A percentile compares a stretch with the other conserved stretches of the same genome.
Conservation (phyloP, 1,140 invertebrate species). For the Ephestia elutella region DNA sequence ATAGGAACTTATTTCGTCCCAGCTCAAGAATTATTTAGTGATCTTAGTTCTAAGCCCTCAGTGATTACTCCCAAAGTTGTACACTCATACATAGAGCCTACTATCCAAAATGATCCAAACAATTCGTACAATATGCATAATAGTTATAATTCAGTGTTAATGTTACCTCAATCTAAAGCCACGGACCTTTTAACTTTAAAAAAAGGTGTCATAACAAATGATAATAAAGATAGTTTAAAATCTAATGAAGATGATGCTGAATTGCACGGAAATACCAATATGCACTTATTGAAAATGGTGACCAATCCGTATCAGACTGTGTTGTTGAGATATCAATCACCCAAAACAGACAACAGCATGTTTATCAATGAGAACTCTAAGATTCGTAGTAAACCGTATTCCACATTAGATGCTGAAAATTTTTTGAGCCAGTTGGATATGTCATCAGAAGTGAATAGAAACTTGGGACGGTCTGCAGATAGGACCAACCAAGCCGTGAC, state of each 20-base stretch:
- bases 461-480: slow-evolving; percentile 61
- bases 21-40: neutral
- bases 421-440: slow-evolving; percentile 61
- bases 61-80: neutral
- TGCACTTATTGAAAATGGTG: slow-evolving; percentile 41
- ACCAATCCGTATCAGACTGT: slow-evolving; percentile 58
- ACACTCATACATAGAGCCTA: neutral
- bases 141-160: neutral
- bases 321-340: slow-evolving; percentile 37
- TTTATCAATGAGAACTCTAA: neutral
- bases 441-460: slow-evolving; percentile 61
- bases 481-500: slow-evolving; percentile 36
- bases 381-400: slow-evolving; percentile 36
- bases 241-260: slow-evolving; percentile 18
- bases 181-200: neutral
- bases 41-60: neutral
- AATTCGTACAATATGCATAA: neutral
- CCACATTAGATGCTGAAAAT: slow-evolving; percentile 54
- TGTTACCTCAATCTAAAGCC: neutral
- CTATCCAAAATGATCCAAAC: neutral
- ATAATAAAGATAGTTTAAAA: slow-evolving; percentile 8
- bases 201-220: neutral
- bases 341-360: slow-evolving; percentile 16
- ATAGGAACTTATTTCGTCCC: neutral
- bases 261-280: slow-evolving; percentile 26